Evolutionary conservation across 2,888 invertebrate species (phyloP), one percentile per base, ranked within the genome.

Genomic region (Cerceris ruficornis): DNA sequence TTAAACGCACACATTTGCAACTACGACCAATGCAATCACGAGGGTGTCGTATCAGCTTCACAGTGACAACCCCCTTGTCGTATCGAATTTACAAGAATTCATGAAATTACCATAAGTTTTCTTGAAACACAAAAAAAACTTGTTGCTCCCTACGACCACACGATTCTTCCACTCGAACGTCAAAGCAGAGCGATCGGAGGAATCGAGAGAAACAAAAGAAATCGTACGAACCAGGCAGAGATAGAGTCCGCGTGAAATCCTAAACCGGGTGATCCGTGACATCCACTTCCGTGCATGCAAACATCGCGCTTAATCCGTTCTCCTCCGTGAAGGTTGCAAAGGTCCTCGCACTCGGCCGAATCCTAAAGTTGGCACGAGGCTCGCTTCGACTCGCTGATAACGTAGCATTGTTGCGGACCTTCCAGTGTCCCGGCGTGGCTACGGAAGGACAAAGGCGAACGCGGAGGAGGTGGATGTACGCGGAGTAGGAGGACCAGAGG

Each of bases 351-450:
- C 68, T 43, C 70, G 70, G 68, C 28, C 68, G 69, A 77, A 76
- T 77, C 65, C 57, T 41, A 82, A 77, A 77, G 75, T 80, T 75
- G 81, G 79, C 71, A 77, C 66, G 69, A 73, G 79, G 69, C 67
- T 77, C 69, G 71, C 69, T 67, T 64, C 74, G 66, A 55, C 41
- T 59, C 68, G 81, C 82, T 81, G 87, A 88, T 88, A 90, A 89
- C 87, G 84, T 84, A 81, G 84, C 88, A 87, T 88, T 88, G 89
- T 89, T 85, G 85, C 86, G 81, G 87, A 84, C 82, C 83, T 82
- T 68, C 61, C 52, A 55, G 28, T 17, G 64, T 17, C 61, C 41
- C 55, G 13, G 55, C 57, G 58, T 39, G 41, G 70, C 64, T 74
- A 64, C 75, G 77, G 76, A 72, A 76, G 76, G 75, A 80, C 77